These are phyloP conservation scores for Tinea trinotella DNA, from an alignment of 2,888 invertebrate genomes.

Conservation along the genomic window DNA sequence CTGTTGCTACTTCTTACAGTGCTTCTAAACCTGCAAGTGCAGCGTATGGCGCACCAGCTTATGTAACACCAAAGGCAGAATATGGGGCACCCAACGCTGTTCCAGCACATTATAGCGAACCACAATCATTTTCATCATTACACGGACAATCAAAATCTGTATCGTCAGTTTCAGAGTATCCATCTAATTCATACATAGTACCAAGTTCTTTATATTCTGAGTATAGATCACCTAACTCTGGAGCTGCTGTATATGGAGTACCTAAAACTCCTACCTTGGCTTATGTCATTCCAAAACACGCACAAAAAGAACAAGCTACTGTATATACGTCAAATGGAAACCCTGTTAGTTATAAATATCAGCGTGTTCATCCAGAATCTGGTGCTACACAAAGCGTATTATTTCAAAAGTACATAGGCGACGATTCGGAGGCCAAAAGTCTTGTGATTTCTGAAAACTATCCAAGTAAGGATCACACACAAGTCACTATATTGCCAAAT, in stretches of 20 bases:
- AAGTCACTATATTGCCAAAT: constrained; percentile 63
- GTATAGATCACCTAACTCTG: neutral
- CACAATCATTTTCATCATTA: neutral
- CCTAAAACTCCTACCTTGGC: constrained; percentile 29
- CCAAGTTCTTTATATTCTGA: neutral
- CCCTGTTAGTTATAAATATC: constrained; percentile 22
- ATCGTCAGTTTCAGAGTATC: neutral
- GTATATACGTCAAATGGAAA: constrained; percentile 32
- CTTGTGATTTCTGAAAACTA: constrained; percentile 69
- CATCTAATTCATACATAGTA: neutral
- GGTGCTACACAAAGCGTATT: constrained; percentile 39
- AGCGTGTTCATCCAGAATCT: constrained; percentile 29
- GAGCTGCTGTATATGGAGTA: constrained; percentile 19
- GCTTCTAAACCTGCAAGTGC: neutral
- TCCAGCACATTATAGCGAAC: neutral
- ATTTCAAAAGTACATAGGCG: constrained; percentile 41
- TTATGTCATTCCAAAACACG: constrained; percentile 36
- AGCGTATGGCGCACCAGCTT: neutral
- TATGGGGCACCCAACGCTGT: neutral
- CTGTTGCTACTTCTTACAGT: neutral
- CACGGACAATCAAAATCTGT: neutral
- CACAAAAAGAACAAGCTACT: constrained; percentile 37
- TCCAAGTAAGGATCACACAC: constrained; percentile 71
- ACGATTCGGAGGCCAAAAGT: constrained; percentile 34
- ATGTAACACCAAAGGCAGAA: neutral